These are phyloP conservation scores for Catharus ustulatus DNA, from an alignment of 2,797 vertebrate genomes.

Conservation along the genomic window DNA sequence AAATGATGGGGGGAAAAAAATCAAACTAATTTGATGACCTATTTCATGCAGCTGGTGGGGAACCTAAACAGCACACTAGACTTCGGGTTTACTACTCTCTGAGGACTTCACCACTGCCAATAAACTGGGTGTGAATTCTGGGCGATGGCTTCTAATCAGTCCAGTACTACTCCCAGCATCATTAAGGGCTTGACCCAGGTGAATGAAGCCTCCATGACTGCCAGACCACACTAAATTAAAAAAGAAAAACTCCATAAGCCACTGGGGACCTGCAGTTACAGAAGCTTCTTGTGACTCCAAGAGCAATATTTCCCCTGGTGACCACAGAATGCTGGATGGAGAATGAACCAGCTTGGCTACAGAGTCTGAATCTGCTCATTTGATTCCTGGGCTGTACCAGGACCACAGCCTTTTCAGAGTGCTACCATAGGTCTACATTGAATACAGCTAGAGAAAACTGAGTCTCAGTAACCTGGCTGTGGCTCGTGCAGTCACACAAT, in stretches of 20 bases:
- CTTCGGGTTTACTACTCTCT: conserved; percentile 53
- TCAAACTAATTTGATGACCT: conserved; percentile 47
- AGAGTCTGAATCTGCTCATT: neutral
- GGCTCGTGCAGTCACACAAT: neutral
- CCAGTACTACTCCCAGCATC: neutral
- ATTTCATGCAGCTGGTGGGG: conserved; percentile 51
- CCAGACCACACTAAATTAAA: conserved; percentile 34
- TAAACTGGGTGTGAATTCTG: conserved; percentile 62
- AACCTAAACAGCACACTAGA: conserved; percentile 29
- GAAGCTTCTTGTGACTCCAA: conserved; percentile 18
- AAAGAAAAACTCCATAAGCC: neutral
- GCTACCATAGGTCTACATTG: neutral
- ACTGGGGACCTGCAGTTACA: neutral
- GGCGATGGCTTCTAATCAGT: conserved; percentile 55
- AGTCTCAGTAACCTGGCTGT: neutral
- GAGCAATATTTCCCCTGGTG: neutral
- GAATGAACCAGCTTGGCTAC: neutral
- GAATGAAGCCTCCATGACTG: neutral
- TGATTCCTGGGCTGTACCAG: neutral
- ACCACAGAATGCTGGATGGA: neutral
- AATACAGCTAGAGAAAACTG: neutral
- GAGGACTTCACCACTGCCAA: conserved; percentile 42
- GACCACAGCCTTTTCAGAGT: neutral
- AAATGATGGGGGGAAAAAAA: conserved; percentile 5
- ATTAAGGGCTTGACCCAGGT: conserved; percentile 6